phyloP scores from a whole-genome alignment of 2,888 invertebrate species.

The Thecophora atra region DNA sequence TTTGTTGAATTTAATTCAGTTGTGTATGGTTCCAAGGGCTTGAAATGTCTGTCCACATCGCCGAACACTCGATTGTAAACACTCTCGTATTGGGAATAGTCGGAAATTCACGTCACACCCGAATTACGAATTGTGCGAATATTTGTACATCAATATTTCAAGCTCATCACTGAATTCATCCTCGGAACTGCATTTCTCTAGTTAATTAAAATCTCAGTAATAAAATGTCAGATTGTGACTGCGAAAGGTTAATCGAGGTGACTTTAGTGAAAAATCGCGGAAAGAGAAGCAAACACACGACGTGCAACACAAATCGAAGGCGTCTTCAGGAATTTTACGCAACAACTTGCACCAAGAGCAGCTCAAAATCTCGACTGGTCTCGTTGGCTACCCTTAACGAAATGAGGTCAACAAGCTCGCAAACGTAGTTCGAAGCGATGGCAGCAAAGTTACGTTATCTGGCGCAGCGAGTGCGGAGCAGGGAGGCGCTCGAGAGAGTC shows the following conservation, averaged over 20 bases:
- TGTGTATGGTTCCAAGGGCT: no score
- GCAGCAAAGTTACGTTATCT: slow-evolving; percentile 27
- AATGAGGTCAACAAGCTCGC: slow-evolving; percentile 61
- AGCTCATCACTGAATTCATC: no score
- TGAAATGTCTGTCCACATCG: no score
- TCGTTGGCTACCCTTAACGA: slow-evolving; percentile 61
- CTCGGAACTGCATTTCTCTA: no score
- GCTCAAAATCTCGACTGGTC: slow-evolving; percentile 44
- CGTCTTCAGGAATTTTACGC: slow-evolving; percentile 44
- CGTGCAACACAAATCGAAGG: background rate
- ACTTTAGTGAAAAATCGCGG: slow-evolving; percentile 2
- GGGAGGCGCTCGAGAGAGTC: background rate
- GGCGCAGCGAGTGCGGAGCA: background rate
- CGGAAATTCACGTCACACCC: no score
- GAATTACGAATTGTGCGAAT: no score
- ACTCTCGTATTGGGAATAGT: no score
- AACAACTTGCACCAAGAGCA: slow-evolving; percentile 36
- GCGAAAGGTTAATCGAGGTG: no score
- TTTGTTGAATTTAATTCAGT: no score
- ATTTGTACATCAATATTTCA: no score
- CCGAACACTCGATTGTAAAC: background rate
- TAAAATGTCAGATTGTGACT: no score
- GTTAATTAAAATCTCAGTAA: no score
- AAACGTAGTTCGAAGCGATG: slow-evolving; percentile 39
- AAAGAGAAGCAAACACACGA: background rate